Conservation (phyloP, 2,888 invertebrate species). For the Sericinus montela region DNA sequence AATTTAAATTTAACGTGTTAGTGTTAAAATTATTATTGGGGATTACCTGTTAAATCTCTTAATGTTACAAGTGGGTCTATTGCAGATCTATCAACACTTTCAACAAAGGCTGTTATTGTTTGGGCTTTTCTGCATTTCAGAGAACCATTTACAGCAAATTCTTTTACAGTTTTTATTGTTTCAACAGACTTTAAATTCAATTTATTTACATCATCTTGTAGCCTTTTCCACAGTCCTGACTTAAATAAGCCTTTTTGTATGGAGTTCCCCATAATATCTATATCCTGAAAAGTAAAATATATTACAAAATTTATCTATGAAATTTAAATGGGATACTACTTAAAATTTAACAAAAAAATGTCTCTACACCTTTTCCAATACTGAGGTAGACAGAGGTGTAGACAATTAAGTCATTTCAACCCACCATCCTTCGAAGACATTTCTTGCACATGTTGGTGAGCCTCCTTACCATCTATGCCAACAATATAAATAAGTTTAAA, state of each 20-base stretch:
- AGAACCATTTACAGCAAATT: conserved; percentile 53
- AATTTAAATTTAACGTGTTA: no score
- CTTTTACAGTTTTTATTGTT: conserved; percentile 56
- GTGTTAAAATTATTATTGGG: no score
- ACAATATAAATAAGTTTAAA: no score
- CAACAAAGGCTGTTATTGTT: conserved; percentile 58
- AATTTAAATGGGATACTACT: no score
- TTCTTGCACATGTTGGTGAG: no score
- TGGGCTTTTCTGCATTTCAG: conserved; percentile 58
- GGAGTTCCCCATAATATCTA: conserved; percentile 55
- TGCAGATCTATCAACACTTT: conserved; percentile 63
- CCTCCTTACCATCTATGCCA: no score
- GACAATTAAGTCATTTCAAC: no score
- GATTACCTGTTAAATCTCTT: conserved; percentile 59
- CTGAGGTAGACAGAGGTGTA: no score
- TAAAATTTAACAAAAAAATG: no score
- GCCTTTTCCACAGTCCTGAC: conserved; percentile 54
- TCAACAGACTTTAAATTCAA: conserved; percentile 48
- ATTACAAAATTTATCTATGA: neutral
- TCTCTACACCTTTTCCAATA: no score
- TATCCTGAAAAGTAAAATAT: conserved; percentile 43
- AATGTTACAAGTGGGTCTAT: conserved; percentile 61
- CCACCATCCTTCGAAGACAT: no score
- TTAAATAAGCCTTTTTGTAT: conserved; percentile 54
- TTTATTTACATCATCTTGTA: conserved; percentile 45